These are phyloP conservation scores for Oscheius sp. DNA, from an alignment of 2,888 invertebrate species.

Conservation along the genomic window DNA sequence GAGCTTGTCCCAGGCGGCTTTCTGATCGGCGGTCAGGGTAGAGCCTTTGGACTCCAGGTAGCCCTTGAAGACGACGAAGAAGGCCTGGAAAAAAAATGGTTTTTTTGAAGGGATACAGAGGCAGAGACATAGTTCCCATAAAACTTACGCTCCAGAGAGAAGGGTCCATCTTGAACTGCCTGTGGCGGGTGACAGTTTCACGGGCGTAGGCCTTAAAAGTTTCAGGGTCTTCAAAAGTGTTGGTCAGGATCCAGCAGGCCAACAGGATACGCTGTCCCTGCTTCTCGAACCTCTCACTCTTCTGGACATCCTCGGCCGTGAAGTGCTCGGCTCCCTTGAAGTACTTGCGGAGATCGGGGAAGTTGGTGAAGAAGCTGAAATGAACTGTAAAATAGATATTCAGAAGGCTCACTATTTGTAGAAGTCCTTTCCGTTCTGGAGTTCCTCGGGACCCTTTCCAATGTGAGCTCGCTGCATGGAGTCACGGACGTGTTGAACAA, in stretches of 20 bases:
- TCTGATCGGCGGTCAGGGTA: slow-evolving; percentile 55
- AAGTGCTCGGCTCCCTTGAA: slow-evolving; percentile 67
- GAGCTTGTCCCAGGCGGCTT: slow-evolving; percentile 65
- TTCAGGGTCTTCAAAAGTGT: slow-evolving; percentile 59
- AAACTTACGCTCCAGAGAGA: slow-evolving; percentile 62
- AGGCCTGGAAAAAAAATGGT: slow-evolving; percentile 52
- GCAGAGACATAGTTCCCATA: background rate
- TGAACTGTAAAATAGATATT: background rate
- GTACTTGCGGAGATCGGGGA: slow-evolving; percentile 63
- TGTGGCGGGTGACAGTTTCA: slow-evolving; percentile 68
- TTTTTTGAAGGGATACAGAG: background rate
- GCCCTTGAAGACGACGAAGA: slow-evolving; percentile 68
- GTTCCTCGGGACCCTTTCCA: slow-evolving; percentile 52
- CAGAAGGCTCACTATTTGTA: slow-evolving; percentile 62
- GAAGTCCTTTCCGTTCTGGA: slow-evolving; percentile 65
- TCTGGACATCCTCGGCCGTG: slow-evolving; percentile 63
- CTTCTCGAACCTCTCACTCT: slow-evolving; percentile 69
- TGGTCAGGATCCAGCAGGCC: slow-evolving; percentile 63
- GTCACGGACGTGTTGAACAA: slow-evolving; percentile 16
- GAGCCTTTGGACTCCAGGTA: slow-evolving; percentile 59
- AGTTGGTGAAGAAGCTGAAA: slow-evolving; percentile 65
- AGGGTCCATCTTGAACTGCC: slow-evolving; percentile 70
- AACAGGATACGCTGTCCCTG: slow-evolving; percentile 70
- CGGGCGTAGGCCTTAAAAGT: slow-evolving; percentile 66
- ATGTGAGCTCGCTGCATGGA: slow-evolving; percentile 34